A percentile compares a stretch with the other conserved stretches of the same genome.
phyloP scores from a whole-genome alignment of 1,140 invertebrate species.

The Ostrea edulis region DNA sequence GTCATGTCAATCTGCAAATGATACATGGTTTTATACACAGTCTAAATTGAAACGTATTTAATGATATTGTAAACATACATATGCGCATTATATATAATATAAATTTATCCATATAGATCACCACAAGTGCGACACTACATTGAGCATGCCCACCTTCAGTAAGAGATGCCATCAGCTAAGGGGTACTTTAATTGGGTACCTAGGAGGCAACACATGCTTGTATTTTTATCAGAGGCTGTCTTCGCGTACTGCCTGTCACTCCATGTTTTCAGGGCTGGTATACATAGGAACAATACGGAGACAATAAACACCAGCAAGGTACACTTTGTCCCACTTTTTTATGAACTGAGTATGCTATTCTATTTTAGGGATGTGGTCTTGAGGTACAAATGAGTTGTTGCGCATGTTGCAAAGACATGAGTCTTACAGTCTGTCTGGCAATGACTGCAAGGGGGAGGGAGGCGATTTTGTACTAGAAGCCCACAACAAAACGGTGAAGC shows the following conservation, averaged over 20 bases:
- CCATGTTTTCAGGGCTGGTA: slow-evolving; percentile 14
- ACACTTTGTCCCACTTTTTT: slow-evolving; percentile 24
- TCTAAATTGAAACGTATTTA: no score
- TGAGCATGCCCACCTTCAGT: neutral
- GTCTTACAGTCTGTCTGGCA: neutral
- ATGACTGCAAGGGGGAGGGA: slow-evolving; percentile 41
- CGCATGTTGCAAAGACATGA: neutral
- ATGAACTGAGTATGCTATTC: slow-evolving; percentile 34
- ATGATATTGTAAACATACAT: no score
- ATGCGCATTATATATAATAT: no score
- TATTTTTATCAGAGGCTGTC: slow-evolving; percentile 1
- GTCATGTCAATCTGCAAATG: neutral
- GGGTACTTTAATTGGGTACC: neutral
- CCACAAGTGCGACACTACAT: slow-evolving; percentile 11
- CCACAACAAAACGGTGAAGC: no score
- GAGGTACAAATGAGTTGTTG: neutral
- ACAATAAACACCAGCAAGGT: neutral
- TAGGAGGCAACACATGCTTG: neutral
- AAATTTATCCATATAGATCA: neutral
- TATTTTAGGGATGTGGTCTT: slow-evolving; percentile 7
- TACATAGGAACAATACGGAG: neutral
- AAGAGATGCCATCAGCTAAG: neutral
- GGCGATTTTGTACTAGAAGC: slow-evolving; percentile 43
- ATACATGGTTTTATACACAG: no score
- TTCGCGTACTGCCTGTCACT: neutral